Evolutionary conservation across 2,113 vertebrate species (phyloP).

Genomic region (Mustela nigripes): DNA sequence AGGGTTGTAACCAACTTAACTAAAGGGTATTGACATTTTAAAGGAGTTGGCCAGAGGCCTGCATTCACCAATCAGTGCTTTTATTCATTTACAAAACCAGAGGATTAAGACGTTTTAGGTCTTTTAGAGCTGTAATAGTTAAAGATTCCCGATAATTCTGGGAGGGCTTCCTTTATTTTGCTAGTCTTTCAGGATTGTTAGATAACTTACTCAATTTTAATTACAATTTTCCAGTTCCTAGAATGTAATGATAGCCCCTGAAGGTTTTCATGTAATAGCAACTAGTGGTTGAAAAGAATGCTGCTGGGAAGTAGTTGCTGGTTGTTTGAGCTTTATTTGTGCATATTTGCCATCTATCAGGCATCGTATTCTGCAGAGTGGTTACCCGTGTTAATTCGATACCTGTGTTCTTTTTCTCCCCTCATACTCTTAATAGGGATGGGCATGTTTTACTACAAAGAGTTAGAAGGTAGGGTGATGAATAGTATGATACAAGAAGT

Average conservation of each 20-base stretch:
- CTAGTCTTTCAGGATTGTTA: background rate
- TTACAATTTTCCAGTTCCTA: background rate
- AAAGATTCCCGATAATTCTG: background rate
- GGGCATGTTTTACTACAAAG: background rate
- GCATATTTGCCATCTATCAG: background rate
- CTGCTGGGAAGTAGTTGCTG: background rate
- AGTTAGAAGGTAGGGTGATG: background rate
- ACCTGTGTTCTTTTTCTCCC: background rate
- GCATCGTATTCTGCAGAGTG: background rate
- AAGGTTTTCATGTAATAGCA: slow-evolving; percentile 8
- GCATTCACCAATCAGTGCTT: background rate
- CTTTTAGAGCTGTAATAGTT: background rate
- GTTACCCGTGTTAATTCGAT: background rate
- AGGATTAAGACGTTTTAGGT: background rate
- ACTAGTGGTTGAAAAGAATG: slow-evolving; percentile 1
- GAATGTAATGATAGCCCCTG: background rate
- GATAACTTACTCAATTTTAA: background rate
- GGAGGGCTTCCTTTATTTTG: background rate
- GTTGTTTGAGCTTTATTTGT: background rate
- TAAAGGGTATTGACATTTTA: background rate
- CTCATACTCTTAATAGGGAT: background rate
- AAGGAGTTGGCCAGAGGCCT: background rate
- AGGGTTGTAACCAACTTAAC: background rate
- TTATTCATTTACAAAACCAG: background rate
- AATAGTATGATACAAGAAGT: background rate